phyloP scores from a whole-genome alignment of 2,113 vertebrate genomes.

The Actinemys pallida region DNA sequence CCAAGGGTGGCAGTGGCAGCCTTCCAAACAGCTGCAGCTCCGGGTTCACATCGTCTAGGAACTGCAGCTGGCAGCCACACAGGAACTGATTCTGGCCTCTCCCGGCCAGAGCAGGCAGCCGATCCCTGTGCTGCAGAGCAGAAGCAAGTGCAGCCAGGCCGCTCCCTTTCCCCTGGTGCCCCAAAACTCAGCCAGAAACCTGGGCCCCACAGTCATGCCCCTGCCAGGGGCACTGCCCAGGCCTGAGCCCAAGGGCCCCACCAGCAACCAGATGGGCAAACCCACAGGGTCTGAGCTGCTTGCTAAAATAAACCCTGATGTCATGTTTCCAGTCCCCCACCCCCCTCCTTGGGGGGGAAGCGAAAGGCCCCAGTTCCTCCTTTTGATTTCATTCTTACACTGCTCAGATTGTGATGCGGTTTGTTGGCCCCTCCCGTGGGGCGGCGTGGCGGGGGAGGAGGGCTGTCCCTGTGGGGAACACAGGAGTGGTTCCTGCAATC shows the following conservation, averaged over 20 bases:
- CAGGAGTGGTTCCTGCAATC: neutral
- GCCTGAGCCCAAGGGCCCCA: neutral
- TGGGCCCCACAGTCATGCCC: neutral
- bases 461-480: neutral
- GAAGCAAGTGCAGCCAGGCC: neutral
- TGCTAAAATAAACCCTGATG: neutral
- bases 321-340: neutral
- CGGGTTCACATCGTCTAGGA: neutral
- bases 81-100: neutral
- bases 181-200: neutral
- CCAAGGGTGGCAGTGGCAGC: neutral
- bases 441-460: fast-evolving
- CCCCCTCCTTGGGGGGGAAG: neutral
- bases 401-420: neutral
- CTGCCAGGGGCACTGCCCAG: neutral
- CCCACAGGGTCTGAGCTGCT: neutral
- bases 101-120: neutral
- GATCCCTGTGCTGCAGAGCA: neutral
- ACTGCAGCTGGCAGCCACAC: neutral
- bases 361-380: neutral
- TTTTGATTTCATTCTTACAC: neutral
- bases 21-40: neutral
- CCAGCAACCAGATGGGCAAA: neutral
- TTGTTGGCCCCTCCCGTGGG: neutral
- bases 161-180: neutral